These are phyloP conservation scores for Lithobates sylvaticus DNA, from an alignment of 2,797 vertebrate genomes.

Conservation along the genomic window DNA sequence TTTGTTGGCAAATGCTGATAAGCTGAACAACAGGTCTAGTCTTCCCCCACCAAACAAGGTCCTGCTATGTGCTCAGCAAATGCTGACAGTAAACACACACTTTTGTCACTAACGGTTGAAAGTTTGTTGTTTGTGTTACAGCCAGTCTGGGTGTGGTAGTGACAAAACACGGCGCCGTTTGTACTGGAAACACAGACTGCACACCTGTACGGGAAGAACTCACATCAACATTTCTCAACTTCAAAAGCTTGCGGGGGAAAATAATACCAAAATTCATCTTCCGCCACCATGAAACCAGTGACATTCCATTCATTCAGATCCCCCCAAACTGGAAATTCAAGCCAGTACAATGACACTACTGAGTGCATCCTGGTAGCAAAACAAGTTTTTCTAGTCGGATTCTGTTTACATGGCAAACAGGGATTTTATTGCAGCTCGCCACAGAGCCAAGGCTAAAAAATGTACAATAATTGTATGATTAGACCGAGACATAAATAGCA, in stretches of 20 bases:
- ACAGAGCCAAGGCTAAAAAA: no score
- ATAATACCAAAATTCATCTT: no score
- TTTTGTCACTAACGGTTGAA: slow-evolving; percentile 6
- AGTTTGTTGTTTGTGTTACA: not conserved
- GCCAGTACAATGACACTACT: slow-evolving; percentile 6
- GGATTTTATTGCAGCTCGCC: no score
- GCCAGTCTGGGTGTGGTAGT: slow-evolving; percentile 28
- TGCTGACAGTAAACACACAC: slow-evolving; percentile 8
- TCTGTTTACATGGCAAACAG: not conserved
- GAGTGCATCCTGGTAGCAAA: not conserved
- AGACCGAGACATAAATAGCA: no score
- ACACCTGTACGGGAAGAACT: slow-evolving; percentile 22
- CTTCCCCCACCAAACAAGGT: not conserved
- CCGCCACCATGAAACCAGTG: not conserved
- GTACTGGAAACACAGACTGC: slow-evolving; percentile 3
- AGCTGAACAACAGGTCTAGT: not conserved
- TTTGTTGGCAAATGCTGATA: not conserved
- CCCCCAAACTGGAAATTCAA: slow-evolving; percentile 33
- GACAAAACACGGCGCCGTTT: slow-evolving; percentile 15
- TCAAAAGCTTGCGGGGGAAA: no score
- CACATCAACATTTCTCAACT: not conserved
- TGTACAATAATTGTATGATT: no score
- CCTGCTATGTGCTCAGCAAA: not conserved
- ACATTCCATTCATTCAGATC: not conserved
- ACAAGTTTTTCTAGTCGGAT: slow-evolving; percentile 2